These are phyloP conservation scores for Trematocara macrostoma DNA, from an alignment of 2,113 vertebrate species.

Conservation along the genomic window DNA sequence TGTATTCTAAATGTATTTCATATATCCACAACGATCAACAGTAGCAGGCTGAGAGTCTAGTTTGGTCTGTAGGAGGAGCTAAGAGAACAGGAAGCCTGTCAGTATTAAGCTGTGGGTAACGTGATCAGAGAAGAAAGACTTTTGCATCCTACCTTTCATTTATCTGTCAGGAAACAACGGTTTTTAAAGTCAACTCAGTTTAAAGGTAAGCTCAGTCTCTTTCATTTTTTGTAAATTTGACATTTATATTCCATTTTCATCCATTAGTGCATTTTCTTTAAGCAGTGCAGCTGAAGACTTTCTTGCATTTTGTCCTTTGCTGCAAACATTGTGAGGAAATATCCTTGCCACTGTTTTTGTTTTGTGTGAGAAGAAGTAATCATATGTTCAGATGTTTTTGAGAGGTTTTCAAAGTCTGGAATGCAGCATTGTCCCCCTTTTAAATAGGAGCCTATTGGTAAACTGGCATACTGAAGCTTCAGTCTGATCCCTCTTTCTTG, in stretches of 20 bases:
- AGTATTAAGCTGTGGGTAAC: neutral
- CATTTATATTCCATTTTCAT: neutral
- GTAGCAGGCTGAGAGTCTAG: neutral
- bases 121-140: neutral
- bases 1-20: neutral
- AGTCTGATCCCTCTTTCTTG: neutral
- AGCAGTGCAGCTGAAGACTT: neutral
- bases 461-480: neutral
- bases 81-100: neutral
- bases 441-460: neutral
- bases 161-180: neutral
- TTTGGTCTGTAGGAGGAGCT: slow-evolving; percentile 19
- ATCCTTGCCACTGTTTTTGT: neutral
- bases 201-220: neutral
- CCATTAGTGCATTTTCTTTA: neutral
- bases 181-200: neutral
- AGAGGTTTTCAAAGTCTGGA: neutral
- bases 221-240: neutral
- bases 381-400: neutral
- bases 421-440: neutral
- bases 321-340: neutral
- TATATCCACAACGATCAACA: neutral
- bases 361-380: neutral
- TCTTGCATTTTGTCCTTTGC: neutral
- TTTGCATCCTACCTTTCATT: neutral